Percentiles rank a stretch among this genome's conserved stretches.
Conservation (phyloP, 2,113 vertebrate species). For the Marmota flaviventris region DNA sequence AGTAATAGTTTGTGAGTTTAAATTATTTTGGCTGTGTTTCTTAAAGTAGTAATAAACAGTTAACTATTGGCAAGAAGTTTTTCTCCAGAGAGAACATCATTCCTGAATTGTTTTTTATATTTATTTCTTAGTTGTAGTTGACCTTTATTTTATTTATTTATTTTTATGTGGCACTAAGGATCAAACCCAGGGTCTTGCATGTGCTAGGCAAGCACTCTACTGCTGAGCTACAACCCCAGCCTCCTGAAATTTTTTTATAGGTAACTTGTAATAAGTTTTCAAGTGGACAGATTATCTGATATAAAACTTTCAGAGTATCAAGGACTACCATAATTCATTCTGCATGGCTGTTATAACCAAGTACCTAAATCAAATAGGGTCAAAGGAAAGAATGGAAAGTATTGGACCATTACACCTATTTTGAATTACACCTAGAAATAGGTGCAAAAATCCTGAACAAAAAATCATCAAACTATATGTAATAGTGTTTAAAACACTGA, state of each 20-base stretch:
- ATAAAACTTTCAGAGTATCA: background rate
- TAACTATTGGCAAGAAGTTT: background rate
- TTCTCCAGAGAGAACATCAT: background rate
- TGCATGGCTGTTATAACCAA: background rate
- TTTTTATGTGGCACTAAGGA: too few species aligned
- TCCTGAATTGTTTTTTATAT: background rate
- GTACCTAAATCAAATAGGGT: background rate
- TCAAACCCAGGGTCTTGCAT: too few species aligned
- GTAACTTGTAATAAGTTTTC: background rate
- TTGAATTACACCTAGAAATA: background rate
- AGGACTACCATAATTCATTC: background rate
- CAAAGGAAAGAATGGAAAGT: background rate
- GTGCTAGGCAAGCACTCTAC: too few species aligned
- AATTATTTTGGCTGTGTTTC: background rate
- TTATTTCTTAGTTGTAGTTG: too few species aligned
- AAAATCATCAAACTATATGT: background rate
- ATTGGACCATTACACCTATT: background rate
- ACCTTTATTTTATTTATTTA: too few species aligned
- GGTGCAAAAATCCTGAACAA: background rate
- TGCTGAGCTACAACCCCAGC: too few species aligned
- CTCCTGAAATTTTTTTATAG: background rate
- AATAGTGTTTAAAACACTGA: background rate
- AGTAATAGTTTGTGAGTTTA: background rate
- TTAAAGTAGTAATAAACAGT: background rate
- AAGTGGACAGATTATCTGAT: background rate